A percentile compares a stretch with the other conserved stretches of the same genome.
Conservation (phyloP, 2,113 vertebrate species). For the Equus quagga region DNA sequence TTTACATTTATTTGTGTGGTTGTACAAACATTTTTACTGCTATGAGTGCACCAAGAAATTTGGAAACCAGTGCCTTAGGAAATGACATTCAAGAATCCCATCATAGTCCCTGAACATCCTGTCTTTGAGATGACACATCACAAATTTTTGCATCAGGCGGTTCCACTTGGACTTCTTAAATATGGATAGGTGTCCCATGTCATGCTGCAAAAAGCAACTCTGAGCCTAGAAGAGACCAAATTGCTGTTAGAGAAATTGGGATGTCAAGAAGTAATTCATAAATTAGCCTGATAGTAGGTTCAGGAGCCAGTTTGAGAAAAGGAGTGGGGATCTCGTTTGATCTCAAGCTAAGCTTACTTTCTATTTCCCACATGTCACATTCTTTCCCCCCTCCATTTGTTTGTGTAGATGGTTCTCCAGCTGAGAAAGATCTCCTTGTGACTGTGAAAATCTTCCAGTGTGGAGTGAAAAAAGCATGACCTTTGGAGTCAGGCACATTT, state of each 20-base stretch:
- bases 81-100: neutral
- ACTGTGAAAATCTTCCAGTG: neutral
- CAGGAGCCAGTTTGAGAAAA: neutral
- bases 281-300: rapidly evolving
- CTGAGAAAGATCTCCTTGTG: neutral
- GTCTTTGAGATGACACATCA: constrained; percentile 87
- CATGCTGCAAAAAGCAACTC: constrained; percentile 81
- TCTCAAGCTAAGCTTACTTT: neutral
- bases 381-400: neutral
- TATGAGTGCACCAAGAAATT: neutral
- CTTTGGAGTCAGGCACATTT: neutral
- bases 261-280: neutral
- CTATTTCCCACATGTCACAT: neutral
- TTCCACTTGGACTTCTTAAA: constrained; percentile 88
- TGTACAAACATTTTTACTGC: neutral
- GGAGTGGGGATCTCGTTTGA: rapidly evolving
- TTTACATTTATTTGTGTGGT: neutral
- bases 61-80: neutral
- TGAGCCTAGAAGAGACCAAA: constrained; percentile 81
- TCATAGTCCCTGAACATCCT: neutral
- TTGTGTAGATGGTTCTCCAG: neutral
- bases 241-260: neutral
- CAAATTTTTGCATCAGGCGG: constrained; percentile 83
- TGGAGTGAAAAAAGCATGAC: neutral
- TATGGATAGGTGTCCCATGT: constrained; percentile 84